These are phyloP conservation scores for Masticophis lateralis DNA, from an alignment of 2,797 vertebrate genomes.

Conservation along the genomic window DNA sequence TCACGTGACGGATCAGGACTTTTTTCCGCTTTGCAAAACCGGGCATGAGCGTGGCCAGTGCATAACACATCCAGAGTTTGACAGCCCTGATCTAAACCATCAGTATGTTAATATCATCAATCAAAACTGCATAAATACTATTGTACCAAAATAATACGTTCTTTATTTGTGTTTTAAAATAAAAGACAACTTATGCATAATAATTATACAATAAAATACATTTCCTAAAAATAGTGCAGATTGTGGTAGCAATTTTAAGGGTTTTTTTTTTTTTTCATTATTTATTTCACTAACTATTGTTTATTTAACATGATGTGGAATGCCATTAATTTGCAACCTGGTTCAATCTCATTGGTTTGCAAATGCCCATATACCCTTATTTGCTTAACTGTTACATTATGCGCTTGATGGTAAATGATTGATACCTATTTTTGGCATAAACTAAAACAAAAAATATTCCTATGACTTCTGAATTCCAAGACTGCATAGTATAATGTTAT, in stretches of 20 bases:
- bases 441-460: slow-evolving; percentile 48
- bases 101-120: neutral
- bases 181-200: too few relatives aligned
- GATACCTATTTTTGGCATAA: slow-evolving; percentile 55
- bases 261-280: neutral
- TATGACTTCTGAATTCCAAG: slow-evolving; percentile 53
- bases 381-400: neutral
- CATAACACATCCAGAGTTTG: too few relatives aligned
- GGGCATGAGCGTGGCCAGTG: too few relatives aligned
- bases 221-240: neutral
- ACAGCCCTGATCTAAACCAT: neutral
- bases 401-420: slow-evolving; percentile 41
- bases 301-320: neutral
- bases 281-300: neutral
- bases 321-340: neutral
- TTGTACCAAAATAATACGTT: too few relatives aligned
- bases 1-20: too few relatives aligned
- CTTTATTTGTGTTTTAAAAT: neutral
- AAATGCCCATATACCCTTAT: neutral
- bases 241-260: neutral
- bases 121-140: neutral
- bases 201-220: neutral
- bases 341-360: neutral
- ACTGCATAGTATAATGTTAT: slow-evolving; percentile 55
- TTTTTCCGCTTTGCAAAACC: too few relatives aligned